Evolutionary conservation across 2,113 vertebrate species (phyloP), one percentile per base, ranked within the genome.

Genomic region (Mus spicilegus): DNA sequence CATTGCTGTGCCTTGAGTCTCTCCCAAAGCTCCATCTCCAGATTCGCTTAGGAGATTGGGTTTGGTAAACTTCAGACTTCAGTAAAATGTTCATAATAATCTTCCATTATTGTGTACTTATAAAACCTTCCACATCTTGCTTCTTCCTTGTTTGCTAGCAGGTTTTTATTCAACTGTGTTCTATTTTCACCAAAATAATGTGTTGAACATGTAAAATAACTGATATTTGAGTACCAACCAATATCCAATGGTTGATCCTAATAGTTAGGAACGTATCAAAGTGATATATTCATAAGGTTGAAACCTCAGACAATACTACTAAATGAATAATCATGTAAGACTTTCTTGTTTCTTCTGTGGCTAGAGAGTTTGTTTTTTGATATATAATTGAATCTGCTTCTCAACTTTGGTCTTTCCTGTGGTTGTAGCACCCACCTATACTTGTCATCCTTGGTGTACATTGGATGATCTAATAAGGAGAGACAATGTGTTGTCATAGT

Each of bases 251-350:
- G 12, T 84, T 54, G 65, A 78, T 54, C 56, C 26, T 28, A 51
- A 33, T 42, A 42, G 61, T 78, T 82, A 80, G 87, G 82, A 61
- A 26, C 4, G 4, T 0, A 36, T 6, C 5, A 49, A 42, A 28
- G 17, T 22, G 77, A 26, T 1, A 0, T 0, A 33, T 80, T 46
- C 42, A 24, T 20, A 5, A 1, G 12, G n/a, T 8, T 42, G 58
- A 94, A 49, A 42, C n/a, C 30, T 5, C 17, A 46, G 16, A 28
- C 14, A 14, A 0, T 3, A 12, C 33, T n/a, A 1, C 1, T 1
- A 13, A 24, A 4, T 42, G 24, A 56, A 1, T n/a, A 7, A 42
- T 4, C 5, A 0, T 3, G 0, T n/a, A 13, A 24, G 0, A 36
- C 2, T 4, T 19, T 22, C 0, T 8, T 39, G 10, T 2, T 13